These are phyloP conservation scores for Luperina testacea DNA, from an alignment of 2,888 invertebrate genomes.

Conservation along the genomic window DNA sequence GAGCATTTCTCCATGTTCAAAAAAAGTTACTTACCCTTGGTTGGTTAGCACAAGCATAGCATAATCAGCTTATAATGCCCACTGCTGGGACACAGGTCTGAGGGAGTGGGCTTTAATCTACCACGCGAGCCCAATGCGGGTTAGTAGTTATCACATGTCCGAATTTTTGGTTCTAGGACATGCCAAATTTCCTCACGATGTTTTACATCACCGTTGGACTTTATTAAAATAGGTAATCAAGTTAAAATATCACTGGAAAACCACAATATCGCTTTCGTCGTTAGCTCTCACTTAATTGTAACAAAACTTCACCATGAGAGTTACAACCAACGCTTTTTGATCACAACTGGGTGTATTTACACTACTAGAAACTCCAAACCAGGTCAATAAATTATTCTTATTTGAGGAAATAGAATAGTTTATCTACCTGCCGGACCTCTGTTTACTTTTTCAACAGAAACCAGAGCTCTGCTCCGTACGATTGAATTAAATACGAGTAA, in stretches of 20 bases:
- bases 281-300: background rate
- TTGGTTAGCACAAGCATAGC: too few relatives aligned
- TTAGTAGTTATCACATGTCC: background rate
- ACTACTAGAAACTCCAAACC: constrained; percentile 11
- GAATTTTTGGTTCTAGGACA: background rate
- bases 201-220: background rate
- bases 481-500: constrained; percentile 23
- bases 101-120: background rate
- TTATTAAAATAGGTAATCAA: background rate
- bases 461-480: background rate
- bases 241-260: background rate
- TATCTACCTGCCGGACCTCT: constrained; percentile 26
- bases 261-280: background rate
- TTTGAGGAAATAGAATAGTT: constrained; percentile 39
- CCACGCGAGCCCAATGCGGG: background rate
- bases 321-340: constrained; percentile 19
- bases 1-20: too few relatives aligned
- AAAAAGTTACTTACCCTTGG: too few relatives aligned
- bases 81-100: background rate
- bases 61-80: too few relatives aligned
- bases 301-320: background rate
- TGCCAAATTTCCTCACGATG: background rate
- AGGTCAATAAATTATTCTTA: constrained; percentile 41
- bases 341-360: constrained; percentile 12
- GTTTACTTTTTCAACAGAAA: constrained; percentile 51